Evolutionary conservation across 2,113 vertebrate genomes (phyloP).

Genomic region (Merops nubicus): DNA sequence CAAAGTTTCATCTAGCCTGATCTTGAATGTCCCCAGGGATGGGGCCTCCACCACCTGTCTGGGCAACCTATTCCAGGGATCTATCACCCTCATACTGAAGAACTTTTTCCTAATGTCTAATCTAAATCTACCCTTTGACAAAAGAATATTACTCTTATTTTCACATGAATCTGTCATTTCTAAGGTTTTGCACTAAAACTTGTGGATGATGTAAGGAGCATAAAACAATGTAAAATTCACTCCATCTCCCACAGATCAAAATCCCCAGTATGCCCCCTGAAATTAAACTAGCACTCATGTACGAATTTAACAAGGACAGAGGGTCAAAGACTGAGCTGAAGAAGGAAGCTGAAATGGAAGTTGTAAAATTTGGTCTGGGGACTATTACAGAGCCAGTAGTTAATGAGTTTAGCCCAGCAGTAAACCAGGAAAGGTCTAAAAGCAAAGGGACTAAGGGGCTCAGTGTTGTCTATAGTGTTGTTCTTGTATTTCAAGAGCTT

Average conservation of each 20-base stretch:
- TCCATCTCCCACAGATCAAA: not conserved
- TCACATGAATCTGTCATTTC: not conserved
- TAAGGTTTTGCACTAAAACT: not conserved
- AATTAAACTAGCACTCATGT: not conserved
- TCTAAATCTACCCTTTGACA: no score
- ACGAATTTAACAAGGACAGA: not conserved
- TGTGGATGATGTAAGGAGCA: not conserved
- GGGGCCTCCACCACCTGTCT: no score
- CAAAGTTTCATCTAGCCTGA: no score
- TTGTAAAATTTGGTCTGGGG: conserved; percentile 13
- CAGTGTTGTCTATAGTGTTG: not conserved
- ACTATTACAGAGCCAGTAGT: not conserved
- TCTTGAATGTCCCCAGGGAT: no score
- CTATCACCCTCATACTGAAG: no score
- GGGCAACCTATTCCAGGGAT: no score
- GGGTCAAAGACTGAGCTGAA: not conserved
- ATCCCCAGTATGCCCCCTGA: not conserved
- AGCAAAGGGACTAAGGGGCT: not conserved
- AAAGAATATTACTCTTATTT: not conserved
- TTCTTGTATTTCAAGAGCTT: not conserved
- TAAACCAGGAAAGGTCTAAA: conserved; percentile 32
- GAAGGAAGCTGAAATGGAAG: not conserved
- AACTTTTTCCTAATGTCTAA: no score
- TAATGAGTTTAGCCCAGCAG: conserved; percentile 26
- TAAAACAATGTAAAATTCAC: not conserved